Conservation (phyloP, 1,140 invertebrate species). For the Pemphigus obesinymphae region DNA sequence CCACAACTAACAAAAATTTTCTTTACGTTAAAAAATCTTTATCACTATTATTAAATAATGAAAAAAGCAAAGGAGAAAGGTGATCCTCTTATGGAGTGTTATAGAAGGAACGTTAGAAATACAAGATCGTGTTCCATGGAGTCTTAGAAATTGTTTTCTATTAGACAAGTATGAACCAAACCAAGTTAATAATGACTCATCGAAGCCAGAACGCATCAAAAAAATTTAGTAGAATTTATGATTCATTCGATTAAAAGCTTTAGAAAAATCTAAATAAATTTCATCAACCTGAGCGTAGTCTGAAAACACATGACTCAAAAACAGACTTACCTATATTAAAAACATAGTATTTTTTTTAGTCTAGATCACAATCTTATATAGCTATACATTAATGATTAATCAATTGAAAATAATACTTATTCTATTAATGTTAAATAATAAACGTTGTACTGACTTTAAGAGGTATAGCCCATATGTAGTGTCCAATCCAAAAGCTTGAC, state of each 20-base stretch:
- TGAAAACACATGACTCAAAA: background rate
- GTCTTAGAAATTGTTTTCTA: background rate
- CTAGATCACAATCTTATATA: too few species aligned
- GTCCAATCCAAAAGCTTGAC: slow-evolving; percentile 76
- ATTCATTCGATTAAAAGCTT: background rate
- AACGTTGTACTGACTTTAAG: slow-evolving; percentile 61
- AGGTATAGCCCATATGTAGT: slow-evolving; percentile 82
- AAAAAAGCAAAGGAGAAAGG: background rate
- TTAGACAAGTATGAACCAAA: background rate
- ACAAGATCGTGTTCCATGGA: background rate
- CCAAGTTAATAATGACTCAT: background rate
- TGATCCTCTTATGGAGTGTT: background rate
- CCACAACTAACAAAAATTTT: background rate
- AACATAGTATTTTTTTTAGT: too few species aligned
- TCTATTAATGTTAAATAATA: background rate
- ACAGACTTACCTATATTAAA: too few species aligned
- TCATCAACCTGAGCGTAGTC: background rate
- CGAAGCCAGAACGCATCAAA: background rate
- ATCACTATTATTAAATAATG: background rate
- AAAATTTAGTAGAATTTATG: background rate
- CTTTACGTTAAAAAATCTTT: background rate
- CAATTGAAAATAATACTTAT: too few species aligned
- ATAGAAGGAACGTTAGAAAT: background rate
- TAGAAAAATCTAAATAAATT: background rate
- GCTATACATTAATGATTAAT: too few species aligned